Percentiles rank a stretch among this genome's conserved stretches.
phyloP scores from a whole-genome alignment of 1,140 invertebrate species.

The Grapholita molesta region DNA sequence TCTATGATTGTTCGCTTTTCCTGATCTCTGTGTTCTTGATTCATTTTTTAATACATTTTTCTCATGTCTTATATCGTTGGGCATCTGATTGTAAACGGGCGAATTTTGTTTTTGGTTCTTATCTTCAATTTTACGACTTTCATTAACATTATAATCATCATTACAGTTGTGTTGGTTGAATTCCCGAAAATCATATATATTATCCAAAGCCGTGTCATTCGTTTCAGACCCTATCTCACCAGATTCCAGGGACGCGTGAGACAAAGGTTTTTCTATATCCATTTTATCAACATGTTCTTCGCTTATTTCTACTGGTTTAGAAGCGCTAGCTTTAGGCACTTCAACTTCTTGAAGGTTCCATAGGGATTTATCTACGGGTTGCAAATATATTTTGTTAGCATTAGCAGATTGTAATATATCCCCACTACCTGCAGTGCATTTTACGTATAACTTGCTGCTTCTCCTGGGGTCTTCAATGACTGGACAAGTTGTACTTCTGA shows the following conservation, averaged over 20 bases:
- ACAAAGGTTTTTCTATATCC: constrained; percentile 36
- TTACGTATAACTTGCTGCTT: constrained; percentile 49
- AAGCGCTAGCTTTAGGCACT: constrained; percentile 38
- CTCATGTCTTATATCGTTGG: neutral
- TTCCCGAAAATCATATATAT: neutral
- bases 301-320: constrained; percentile 23
- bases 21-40: neutral
- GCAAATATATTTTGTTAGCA: constrained; percentile 41
- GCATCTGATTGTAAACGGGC: neutral
- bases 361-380: constrained; percentile 33
- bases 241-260: constrained; percentile 33
- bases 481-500: constrained; percentile 35
- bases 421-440: constrained; percentile 34
- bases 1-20: neutral
- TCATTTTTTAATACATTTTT: neutral
- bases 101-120: neutral
- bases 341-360: constrained; percentile 38
- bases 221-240: constrained; percentile 27
- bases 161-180: neutral
- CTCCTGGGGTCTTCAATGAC: constrained; percentile 54
- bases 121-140: neutral
- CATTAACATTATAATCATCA: neutral
- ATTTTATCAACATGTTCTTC: constrained; percentile 37
- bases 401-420: constrained; percentile 32
- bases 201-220: neutral